Evolutionary conservation across 2,888 invertebrate genomes (phyloP).

Genomic region (Julus scanicus): DNA sequence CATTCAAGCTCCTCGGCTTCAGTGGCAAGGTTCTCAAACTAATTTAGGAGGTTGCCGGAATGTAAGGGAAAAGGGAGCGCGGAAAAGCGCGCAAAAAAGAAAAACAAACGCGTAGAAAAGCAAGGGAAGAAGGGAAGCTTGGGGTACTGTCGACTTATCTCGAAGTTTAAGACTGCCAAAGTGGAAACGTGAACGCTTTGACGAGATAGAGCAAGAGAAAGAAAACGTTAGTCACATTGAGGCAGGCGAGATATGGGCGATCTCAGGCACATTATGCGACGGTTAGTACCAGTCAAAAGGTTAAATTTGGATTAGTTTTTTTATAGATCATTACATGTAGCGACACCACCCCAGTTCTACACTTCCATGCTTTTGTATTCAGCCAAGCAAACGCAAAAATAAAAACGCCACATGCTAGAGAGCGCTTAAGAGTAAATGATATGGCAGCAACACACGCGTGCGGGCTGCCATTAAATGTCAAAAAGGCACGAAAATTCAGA

Average conservation of each 20-base stretch:
- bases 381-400: neutral
- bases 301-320: conserved; percentile 46
- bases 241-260: neutral
- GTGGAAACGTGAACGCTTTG: neutral
- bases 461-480: neutral
- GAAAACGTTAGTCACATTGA: neutral
- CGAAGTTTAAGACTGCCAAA: conserved; percentile 49
- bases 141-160: conserved; percentile 55
- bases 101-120: neutral
- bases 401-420: neutral
- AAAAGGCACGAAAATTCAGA: neutral
- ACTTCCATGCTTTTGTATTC: conserved; percentile 31
- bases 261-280: neutral
- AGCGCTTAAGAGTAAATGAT: neutral
- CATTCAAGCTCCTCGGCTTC: neutral
- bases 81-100: neutral
- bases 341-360: conserved; percentile 48
- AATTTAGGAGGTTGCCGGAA: conserved; percentile 13
- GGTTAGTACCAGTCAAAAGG: neutral
- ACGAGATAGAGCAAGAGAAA: neutral
- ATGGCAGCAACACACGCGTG: neutral
- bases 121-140: conserved; percentile 51
- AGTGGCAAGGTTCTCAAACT: neutral
- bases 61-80: neutral
- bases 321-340: conserved; percentile 12